phyloP scores from a whole-genome alignment of 1,140 invertebrate genomes.

The Mylabris phalerata region DNA sequence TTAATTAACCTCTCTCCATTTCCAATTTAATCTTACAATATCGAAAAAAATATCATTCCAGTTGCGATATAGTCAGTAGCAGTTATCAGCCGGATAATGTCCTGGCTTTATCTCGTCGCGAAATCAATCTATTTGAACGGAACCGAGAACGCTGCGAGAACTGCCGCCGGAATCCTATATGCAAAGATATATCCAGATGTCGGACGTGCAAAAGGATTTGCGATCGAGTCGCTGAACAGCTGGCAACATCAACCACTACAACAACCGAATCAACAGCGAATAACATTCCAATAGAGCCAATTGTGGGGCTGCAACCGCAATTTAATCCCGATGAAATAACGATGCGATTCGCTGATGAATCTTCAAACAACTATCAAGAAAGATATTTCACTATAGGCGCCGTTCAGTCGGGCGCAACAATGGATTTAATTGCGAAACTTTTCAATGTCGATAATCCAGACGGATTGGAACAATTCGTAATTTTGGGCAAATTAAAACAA shows the following conservation, averaged over 20 bases:
- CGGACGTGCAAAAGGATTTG: background rate
- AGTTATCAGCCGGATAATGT: background rate
- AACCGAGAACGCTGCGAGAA: background rate
- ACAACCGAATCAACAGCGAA: background rate
- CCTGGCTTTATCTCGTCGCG: background rate
- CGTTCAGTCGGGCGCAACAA: conserved; percentile 2
- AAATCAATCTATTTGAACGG: background rate
- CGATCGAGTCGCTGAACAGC: background rate
- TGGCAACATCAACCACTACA: background rate
- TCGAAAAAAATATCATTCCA: background rate
- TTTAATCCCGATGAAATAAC: background rate
- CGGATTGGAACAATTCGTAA: conserved; percentile 7
- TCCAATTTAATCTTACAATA: no score
- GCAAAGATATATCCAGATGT: background rate
- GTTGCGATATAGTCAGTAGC: background rate
- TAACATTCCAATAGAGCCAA: conserved; percentile 1
- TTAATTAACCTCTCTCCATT: no score
- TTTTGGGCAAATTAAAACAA: conserved; percentile 8
- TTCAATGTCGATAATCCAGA: background rate
- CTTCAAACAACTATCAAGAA: background rate
- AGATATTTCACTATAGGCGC: conserved; percentile 5
- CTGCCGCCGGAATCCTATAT: background rate
- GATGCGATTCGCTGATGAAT: conserved; percentile 2
- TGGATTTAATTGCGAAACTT: conserved; percentile 2
- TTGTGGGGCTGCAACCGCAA: background rate